A percentile compares a stretch with the other conserved stretches of the same genome.
These are phyloP conservation scores for Ommatoiulus sabulosus DNA, from an alignment of 2,888 invertebrate species.

Conservation along the genomic window DNA sequence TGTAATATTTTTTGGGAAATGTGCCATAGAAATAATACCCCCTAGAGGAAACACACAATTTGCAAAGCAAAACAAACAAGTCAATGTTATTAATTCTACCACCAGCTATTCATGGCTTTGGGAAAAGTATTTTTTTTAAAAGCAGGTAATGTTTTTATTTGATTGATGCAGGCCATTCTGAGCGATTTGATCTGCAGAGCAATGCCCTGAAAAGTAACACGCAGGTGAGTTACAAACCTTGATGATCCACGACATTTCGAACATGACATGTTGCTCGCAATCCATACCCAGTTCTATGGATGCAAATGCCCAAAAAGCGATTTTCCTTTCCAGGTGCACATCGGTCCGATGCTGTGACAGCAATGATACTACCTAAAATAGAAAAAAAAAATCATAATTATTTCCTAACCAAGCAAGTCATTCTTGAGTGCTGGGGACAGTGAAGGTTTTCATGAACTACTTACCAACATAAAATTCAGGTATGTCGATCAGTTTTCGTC, in stretches of 20 bases:
- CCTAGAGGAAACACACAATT: too few species aligned
- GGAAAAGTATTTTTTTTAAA: too few species aligned
- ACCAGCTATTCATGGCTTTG: too few species aligned
- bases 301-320: conserved; percentile 95
- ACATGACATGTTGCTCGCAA: conserved; percentile 86
- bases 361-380: conserved; percentile 82
- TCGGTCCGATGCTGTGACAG: conserved; percentile 86
- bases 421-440: not conserved
- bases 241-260: conserved; percentile 92
- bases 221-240: conserved; percentile 75
- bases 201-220: not conserved
- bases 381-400: not conserved
- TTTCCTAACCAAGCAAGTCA: not conserved
- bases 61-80: too few species aligned
- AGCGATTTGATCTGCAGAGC: not conserved
- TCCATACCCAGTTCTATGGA: conserved; percentile 84
- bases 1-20: too few species aligned
- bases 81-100: too few species aligned
- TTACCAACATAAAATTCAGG: conserved; percentile 98
- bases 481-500: conserved; percentile 84
- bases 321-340: conserved; percentile 86
- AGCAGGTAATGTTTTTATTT: too few species aligned
- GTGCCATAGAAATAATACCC: too few species aligned
- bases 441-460: conserved; percentile 62
- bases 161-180: too few species aligned